phyloP scores from a whole-genome alignment of 2,888 invertebrate species.

The Vesta saturnalis region DNA sequence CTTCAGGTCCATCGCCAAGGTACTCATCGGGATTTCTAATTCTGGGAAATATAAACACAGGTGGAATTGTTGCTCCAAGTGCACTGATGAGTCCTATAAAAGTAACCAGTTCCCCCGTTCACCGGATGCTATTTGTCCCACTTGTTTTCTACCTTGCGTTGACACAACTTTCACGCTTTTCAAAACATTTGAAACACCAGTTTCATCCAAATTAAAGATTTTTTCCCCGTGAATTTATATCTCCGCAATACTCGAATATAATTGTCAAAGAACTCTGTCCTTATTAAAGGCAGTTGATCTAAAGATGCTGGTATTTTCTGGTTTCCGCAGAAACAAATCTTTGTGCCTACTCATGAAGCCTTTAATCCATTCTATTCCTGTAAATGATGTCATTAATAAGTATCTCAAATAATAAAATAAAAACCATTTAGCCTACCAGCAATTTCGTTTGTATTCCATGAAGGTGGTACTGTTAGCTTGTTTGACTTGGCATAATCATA shows the following conservation, averaged over 20 bases:
- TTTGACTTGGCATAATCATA: neutral
- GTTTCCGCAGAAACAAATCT: neutral
- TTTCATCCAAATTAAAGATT: neutral
- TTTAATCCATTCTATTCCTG: neutral
- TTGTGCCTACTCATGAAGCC: neutral
- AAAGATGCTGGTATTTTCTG: neutral
- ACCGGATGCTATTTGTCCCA: neutral
- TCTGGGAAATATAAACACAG: constrained; percentile 1
- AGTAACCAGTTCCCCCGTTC: neutral
- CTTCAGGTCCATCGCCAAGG: no score
- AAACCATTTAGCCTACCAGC: neutral
- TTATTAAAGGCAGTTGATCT: neutral
- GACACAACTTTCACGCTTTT: neutral
- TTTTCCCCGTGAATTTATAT: neutral
- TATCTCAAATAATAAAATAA: neutral
- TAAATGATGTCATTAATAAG: neutral
- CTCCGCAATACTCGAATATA: neutral
- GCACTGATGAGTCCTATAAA: neutral
- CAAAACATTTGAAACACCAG: neutral
- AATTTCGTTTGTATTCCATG: neutral
- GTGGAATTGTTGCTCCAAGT: neutral
- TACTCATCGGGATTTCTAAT: no score
- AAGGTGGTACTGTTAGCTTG: neutral
- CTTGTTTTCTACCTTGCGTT: neutral
- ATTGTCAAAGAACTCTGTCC: neutral